Conservation (phyloP, 2,113 vertebrate genomes). For the Montifringilla adamsi region DNA sequence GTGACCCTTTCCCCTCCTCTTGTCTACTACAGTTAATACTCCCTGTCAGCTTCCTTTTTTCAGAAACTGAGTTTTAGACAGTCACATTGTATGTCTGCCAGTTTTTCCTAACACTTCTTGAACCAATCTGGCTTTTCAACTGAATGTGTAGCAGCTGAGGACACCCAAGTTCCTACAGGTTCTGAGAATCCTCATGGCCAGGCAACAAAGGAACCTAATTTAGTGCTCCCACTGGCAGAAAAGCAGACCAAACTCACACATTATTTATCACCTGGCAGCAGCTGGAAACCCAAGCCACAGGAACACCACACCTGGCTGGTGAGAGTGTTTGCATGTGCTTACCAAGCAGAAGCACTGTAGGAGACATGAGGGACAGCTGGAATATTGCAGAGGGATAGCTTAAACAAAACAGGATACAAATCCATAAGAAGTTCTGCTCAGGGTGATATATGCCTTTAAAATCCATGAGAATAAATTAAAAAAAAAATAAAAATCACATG, state of each 20-base stretch:
- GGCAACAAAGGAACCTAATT: neutral
- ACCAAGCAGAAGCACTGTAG: neutral
- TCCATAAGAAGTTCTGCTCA: neutral
- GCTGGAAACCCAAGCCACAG: neutral
- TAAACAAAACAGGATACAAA: neutral
- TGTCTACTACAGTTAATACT: neutral
- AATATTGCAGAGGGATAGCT: neutral
- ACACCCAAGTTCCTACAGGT: accelerated
- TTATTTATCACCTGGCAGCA: neutral
- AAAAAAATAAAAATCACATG: neutral
- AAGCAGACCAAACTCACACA: neutral
- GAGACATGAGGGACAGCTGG: neutral
- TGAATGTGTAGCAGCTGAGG: neutral
- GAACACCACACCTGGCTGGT: neutral
- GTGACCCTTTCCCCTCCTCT: neutral
- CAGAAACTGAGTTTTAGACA: neutral
- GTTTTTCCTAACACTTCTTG: neutral
- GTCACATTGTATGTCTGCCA: neutral
- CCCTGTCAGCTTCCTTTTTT: neutral
- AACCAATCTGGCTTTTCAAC: neutral
- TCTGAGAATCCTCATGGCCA: neutral
- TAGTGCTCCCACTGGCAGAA: neutral
- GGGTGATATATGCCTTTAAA: neutral
- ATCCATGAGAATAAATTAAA: neutral
- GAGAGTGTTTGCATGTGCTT: neutral